Evolutionary conservation across 2,113 vertebrate species (phyloP).

Genomic region (Vulpes vulpes): DNA sequence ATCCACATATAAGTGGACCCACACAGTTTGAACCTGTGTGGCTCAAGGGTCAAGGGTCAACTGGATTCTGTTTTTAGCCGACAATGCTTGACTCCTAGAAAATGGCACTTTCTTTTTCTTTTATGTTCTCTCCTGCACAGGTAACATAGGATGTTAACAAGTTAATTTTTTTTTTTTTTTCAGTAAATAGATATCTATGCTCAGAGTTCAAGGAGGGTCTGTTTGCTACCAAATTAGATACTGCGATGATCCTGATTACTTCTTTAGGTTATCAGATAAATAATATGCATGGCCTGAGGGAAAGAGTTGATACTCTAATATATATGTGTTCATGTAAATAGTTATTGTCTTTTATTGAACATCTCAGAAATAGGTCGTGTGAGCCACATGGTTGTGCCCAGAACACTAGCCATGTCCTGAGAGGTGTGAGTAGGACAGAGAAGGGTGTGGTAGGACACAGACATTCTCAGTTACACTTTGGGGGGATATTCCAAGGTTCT

Average conservation of each 20-base stretch:
- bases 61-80: not conserved
- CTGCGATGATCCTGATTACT: not conserved
- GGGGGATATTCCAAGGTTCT: accelerated
- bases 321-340: not conserved
- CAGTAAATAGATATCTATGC: not conserved
- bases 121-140: not conserved
- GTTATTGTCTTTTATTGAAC: not conserved
- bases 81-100: not conserved
- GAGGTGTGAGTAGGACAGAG: not conserved
- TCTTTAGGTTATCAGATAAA: not conserved
- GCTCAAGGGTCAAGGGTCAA: not conserved
- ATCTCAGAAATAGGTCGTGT: not conserved
- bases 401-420: not conserved
- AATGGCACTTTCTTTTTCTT: not conserved
- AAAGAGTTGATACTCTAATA: not conserved
- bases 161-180: not conserved
- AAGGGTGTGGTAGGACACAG: accelerated
- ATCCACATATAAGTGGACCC: not conserved
- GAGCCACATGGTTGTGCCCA: not conserved
- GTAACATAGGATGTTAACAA: not conserved
- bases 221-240: not conserved
- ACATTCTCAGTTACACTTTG: accelerated
- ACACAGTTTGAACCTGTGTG: not conserved
- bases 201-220: not conserved
- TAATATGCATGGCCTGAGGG: not conserved